Evolutionary conservation across 2,113 vertebrate genomes (phyloP).

Genomic region (Phalacrocorax brasilianus): DNA sequence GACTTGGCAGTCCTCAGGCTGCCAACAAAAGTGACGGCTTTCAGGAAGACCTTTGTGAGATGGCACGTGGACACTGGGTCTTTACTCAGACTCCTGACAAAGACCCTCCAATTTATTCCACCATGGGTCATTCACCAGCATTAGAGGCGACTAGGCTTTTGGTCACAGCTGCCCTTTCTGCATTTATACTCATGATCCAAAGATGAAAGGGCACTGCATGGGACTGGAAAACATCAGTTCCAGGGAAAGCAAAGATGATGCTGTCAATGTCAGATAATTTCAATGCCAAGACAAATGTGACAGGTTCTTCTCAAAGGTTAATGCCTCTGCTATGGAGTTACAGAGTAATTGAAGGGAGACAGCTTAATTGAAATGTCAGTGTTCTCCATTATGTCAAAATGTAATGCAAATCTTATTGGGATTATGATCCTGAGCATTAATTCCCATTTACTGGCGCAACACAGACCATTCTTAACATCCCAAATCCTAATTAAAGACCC

Average conservation of each 20-base stretch:
- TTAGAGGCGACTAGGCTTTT: background rate
- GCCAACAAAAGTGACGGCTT: background rate
- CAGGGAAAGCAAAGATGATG: conserved; percentile 52
- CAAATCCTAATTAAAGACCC: conserved; percentile 36
- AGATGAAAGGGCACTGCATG: background rate
- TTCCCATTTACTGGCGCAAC: background rate
- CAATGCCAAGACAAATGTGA: conserved; percentile 50
- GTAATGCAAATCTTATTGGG: conserved; percentile 48
- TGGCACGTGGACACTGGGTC: background rate
- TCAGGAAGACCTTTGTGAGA: background rate
- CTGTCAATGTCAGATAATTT: conserved; percentile 51
- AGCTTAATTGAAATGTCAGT: conserved; percentile 61
- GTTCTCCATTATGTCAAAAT: conserved; percentile 51
- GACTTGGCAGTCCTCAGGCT: background rate
- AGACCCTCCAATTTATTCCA: background rate
- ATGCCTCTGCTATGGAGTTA: conserved; percentile 10
- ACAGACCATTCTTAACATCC: conserved; percentile 4
- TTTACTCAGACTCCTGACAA: background rate
- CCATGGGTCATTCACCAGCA: background rate
- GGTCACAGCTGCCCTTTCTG: conserved; percentile 28
- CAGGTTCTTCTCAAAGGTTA: conserved; percentile 57
- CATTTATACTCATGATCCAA: background rate
- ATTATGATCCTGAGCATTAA: conserved; percentile 53
- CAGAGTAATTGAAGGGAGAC: conserved; percentile 24
- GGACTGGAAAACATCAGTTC: conserved; percentile 25